phyloP scores from a whole-genome alignment of 1,140 invertebrate species.

The Anoplophora glabripennis region DNA sequence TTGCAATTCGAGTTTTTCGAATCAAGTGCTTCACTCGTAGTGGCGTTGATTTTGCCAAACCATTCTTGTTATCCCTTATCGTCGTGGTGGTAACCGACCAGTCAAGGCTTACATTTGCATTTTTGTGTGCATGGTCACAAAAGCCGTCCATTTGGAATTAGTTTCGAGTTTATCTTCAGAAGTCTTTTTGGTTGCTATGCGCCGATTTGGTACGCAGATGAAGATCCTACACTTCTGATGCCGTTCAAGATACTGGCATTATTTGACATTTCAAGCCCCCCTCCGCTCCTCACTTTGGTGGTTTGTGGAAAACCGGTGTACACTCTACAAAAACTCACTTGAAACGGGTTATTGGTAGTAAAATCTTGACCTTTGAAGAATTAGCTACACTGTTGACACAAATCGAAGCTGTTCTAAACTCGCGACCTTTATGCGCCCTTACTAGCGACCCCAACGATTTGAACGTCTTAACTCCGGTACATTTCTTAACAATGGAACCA shows the following conservation, averaged over 20 bases:
- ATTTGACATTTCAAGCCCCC: background rate
- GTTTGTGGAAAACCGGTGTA: background rate
- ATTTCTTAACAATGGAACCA: slow-evolving; percentile 29
- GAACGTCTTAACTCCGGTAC: slow-evolving; percentile 26
- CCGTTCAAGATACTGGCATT: no score
- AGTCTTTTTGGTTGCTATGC: background rate
- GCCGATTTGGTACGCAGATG: background rate
- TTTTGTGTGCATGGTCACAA: no score
- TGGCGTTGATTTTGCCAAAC: background rate
- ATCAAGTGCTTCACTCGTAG: background rate
- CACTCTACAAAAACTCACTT: slow-evolving; percentile 2
- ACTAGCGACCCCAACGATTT: slow-evolving; percentile 34
- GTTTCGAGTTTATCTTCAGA: no score
- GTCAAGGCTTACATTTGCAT: no score
- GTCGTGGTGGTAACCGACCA: no score
- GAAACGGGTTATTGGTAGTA: no score
- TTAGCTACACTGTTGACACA: no score
- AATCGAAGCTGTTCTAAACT: no score
- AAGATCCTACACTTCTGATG: no score
- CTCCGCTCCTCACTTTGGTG: background rate
- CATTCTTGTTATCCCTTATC: background rate
- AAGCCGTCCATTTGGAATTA: no score
- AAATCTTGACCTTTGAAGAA: no score
- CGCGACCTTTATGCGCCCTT: slow-evolving; percentile 8
- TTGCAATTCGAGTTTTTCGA: background rate